These are phyloP conservation scores for Crambe crambe DNA, from an alignment of 37 sponge, comb jelly and placozoan genomes.

Conservation along the genomic window DNA sequence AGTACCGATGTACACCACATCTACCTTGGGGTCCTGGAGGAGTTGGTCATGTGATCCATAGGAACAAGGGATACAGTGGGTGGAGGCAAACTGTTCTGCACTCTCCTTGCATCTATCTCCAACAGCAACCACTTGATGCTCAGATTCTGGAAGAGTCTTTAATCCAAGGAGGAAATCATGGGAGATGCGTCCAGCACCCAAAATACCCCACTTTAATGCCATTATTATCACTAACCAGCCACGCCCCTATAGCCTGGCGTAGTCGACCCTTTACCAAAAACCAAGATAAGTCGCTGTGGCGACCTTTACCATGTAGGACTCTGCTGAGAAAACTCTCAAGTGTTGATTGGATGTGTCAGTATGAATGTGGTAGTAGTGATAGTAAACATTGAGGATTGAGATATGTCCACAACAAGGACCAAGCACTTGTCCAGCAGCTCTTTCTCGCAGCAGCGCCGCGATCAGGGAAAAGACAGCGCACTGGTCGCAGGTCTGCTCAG, in stretches of 20 bases:
- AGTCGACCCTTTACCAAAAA: too few species aligned
- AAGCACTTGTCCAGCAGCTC: not conserved
- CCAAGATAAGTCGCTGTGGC: too few species aligned
- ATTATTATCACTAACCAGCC: not conserved
- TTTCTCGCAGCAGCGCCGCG: too few species aligned
- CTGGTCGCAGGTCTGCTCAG: slow-evolving; percentile 12
- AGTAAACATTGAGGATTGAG: too few species aligned
- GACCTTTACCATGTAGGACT: too few species aligned
- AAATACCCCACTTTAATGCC: slow-evolving; percentile 94
- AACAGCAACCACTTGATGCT: slow-evolving; percentile 82
- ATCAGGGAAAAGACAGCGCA: not conserved
- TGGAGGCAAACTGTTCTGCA: slow-evolving; percentile 64
- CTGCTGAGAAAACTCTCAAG: too few species aligned
- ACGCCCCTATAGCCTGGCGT: not conserved
- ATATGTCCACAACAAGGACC: slow-evolving; percentile 1
- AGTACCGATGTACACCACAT: slow-evolving; percentile 74
- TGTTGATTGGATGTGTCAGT: too few species aligned
- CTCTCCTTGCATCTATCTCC: slow-evolving; percentile 52
- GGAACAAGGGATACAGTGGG: slow-evolving; percentile 52
- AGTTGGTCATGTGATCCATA: slow-evolving; percentile 78
- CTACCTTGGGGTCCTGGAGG: slow-evolving; percentile 42
- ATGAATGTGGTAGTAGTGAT: too few species aligned
- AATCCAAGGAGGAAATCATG: slow-evolving; percentile 78
- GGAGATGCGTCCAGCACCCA: slow-evolving; percentile 73
- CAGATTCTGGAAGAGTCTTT: slow-evolving; percentile 52